Evolutionary conservation across 2,797 vertebrate genomes (phyloP), one percentile per base, ranked within the genome.

Genomic region (Cygnus olor): DNA sequence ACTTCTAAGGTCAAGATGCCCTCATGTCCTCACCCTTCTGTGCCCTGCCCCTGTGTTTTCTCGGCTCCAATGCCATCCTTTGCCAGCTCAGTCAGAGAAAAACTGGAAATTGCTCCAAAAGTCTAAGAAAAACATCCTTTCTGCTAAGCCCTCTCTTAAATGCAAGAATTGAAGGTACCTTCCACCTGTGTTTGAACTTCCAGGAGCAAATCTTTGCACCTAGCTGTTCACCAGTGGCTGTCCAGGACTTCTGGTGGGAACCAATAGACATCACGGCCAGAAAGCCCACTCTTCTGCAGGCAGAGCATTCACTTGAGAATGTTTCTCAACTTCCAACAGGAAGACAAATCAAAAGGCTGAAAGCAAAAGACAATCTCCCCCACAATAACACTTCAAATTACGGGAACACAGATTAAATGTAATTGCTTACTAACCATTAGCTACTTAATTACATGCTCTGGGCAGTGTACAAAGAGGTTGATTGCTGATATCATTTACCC

Each of bases 361-460:
- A 32, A 82, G 68, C 11, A 53, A 72, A 86, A 64, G 57, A 78
- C 68, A 90, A 56, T 64, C 27, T 60, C 10, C 16, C 10, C 12
- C 13, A 73, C 63, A 81, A n/a, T 22, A 90, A n/a, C 20, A 68
- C 36, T 71, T 58, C 25, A 70, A 77, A 82, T 90, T 80, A 49
- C 4, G 0, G 44, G 51, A 79, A 44, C 25, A 73, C 27, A 71
- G 64, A 86, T 91, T 80, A 77, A 94, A 79, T 56, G 77, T 12
- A 79, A 60, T 53, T 90, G 63, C 28, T 47, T 61, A 60, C 70
- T 91, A 91, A 91, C 56, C 22, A 36, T 71, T 74, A 84, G 71
- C 56, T 86, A 21, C 86, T 90, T 95, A 90, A 94, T 94, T 82
- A 81, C n/a, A 13, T 70, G 66, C 58, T 89, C 72, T 84, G 45